These are phyloP conservation scores for Eurosta solidaginis DNA, from an alignment of 1,140 invertebrate species.

Conservation along the genomic window DNA sequence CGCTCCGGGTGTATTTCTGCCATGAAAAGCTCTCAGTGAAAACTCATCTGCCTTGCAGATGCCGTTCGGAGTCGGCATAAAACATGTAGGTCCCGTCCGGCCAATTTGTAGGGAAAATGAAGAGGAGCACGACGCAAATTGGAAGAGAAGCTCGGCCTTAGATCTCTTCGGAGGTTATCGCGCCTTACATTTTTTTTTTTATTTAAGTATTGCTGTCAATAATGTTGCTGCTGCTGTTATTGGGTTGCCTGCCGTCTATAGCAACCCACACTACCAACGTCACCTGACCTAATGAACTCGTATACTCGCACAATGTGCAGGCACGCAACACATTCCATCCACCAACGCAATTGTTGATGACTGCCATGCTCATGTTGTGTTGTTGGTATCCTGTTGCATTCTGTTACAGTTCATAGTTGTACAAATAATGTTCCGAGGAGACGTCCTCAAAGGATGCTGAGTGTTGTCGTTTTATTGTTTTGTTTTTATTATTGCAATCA, in stretches of 20 bases:
- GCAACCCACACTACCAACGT: neutral
- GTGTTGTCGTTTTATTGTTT: slow-evolving; percentile 25
- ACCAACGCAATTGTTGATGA: neutral
- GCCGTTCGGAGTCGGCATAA: no score
- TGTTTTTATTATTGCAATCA: slow-evolving; percentile 24
- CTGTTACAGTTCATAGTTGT: slow-evolving; percentile 4
- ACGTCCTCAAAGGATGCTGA: neutral
- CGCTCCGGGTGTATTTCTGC: no score
- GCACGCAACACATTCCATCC: neutral
- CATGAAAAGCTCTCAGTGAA: no score
- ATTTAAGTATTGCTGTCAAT: slow-evolving; percentile 14
- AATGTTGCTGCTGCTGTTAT: neutral
- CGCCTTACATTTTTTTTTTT: no score
- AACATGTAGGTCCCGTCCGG: no score
- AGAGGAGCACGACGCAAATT: no score
- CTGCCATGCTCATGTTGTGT: neutral
- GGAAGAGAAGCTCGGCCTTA: no score
- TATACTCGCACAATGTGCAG: neutral
- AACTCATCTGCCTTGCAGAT: no score
- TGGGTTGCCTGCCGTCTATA: neutral
- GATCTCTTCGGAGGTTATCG: no score
- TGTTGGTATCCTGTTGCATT: neutral
- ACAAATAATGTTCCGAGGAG: neutral
- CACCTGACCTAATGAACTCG: neutral
- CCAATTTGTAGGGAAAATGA: no score